Conservation (phyloP, 2,888 invertebrate genomes). For the Amphipyra berbera region DNA sequence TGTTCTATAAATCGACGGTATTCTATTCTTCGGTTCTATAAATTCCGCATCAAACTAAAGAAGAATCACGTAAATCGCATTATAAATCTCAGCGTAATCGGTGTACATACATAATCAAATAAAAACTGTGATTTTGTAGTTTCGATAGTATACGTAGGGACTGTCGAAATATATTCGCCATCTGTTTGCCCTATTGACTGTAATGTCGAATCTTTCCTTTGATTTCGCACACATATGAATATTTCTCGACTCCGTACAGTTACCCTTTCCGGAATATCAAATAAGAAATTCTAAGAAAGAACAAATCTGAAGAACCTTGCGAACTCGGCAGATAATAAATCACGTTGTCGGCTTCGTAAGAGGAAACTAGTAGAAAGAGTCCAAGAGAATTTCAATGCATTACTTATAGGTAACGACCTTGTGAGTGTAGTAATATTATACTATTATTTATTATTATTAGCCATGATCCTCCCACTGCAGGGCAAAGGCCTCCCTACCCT, state of each 20-base stretch:
- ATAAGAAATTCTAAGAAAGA: slow-evolving; percentile 10
- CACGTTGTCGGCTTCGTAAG: slow-evolving; percentile 5
- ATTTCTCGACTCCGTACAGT: slow-evolving; percentile 1
- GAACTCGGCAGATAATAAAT: slow-evolving; percentile 13
- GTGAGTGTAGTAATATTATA: background rate
- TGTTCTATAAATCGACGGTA: background rate
- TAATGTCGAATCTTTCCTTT: background rate
- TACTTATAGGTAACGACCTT: background rate
- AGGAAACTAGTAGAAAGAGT: background rate
- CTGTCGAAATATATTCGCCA: background rate
- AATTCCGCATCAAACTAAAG: too few relatives aligned
- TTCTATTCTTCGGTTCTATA: too few relatives aligned
- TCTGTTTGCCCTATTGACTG: background rate
- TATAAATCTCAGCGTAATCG: too few relatives aligned
- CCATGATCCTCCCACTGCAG: too few relatives aligned
- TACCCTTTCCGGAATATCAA: slow-evolving; percentile 6
- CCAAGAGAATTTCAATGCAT: background rate
- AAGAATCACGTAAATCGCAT: too few relatives aligned
- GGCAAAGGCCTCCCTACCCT: too few relatives aligned
- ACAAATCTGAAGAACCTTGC: slow-evolving; percentile 6
- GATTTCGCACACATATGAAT: slow-evolving; percentile 7
- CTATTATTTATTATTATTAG: too few relatives aligned
- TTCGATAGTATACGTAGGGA: too few relatives aligned
- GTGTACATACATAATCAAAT: too few relatives aligned
- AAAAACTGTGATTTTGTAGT: too few relatives aligned